Percentiles rank a stretch among this genome's conserved stretches.
Evolutionary conservation across 2,888 invertebrate species (phyloP).

Genomic region (Mycalesis mineus): DNA sequence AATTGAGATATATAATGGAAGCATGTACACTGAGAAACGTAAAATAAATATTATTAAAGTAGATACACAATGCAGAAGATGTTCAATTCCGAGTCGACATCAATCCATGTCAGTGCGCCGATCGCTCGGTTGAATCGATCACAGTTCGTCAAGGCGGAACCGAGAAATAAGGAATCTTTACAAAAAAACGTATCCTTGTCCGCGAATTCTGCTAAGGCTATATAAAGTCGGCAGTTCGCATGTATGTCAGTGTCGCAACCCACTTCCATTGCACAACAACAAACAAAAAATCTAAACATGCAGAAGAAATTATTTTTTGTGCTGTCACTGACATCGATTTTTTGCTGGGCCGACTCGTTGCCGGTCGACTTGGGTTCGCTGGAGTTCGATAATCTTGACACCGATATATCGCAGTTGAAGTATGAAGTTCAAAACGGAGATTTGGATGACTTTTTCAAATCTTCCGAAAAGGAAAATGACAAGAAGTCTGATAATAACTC

Average conservation of each 20-base stretch:
- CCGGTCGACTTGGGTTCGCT: conserved; percentile 46
- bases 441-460: conserved; percentile 49
- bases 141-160: conserved; percentile 51
- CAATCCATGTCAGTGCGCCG: conserved; percentile 55
- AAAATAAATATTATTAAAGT: too few species aligned
- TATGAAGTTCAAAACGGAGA: conserved; percentile 60
- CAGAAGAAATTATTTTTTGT: conserved; percentile 51
- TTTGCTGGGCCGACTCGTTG: conserved; percentile 47
- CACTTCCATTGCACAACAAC: conserved; percentile 62
- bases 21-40: too few species aligned
- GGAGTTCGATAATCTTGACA: conserved; percentile 54
- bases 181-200: conserved; percentile 64
- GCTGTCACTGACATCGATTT: conserved; percentile 48
- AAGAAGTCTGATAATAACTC: conserved; percentile 24
- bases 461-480: conserved; percentile 40
- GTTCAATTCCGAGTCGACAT: conserved; percentile 46
- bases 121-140: conserved; percentile 40
- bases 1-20: too few species aligned
- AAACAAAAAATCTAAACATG: conserved; percentile 50
- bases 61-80: too few species aligned
- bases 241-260: conserved; percentile 78
- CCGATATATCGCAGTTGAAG: conserved; percentile 49
- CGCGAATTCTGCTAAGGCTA: conserved; percentile 54
- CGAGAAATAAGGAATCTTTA: conserved; percentile 43
- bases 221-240: conserved; percentile 57